These are phyloP conservation scores for Malthinus seriepunctatus DNA, from an alignment of 2,888 invertebrate genomes.

Conservation along the genomic window DNA sequence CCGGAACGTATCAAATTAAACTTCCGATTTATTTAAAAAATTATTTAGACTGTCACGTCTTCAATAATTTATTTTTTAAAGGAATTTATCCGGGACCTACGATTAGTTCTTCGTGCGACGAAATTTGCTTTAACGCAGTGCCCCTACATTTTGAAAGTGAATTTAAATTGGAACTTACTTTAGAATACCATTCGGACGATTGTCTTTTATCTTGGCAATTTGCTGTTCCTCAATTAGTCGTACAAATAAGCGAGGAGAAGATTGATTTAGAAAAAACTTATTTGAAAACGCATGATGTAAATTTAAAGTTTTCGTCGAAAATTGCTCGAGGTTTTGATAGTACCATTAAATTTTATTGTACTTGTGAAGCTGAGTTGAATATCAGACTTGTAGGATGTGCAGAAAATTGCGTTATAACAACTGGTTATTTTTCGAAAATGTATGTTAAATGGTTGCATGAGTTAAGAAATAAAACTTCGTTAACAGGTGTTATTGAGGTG, in stretches of 20 bases:
- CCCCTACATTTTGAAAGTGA: conserved; percentile 39
- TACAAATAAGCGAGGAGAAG: not conserved
- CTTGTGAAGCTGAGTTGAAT: conserved; percentile 32
- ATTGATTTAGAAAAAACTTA: not conserved
- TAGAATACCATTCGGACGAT: conserved; percentile 25
- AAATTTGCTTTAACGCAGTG: conserved; percentile 48
- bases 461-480: too few relatives aligned
- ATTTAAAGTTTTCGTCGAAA: not conserved
- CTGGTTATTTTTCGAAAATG: conserved; percentile 38
- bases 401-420: conserved; percentile 48
- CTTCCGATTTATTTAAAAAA: conserved; percentile 48
- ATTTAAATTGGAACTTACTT: conserved; percentile 34
- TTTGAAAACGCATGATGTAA: not conserved
- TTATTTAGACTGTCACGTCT: conserved; percentile 41
- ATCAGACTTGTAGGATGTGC: conserved; percentile 39
- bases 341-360: conserved; percentile 29
- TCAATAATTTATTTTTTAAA: conserved; percentile 46
- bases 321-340: not conserved
- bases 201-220: conserved; percentile 29
- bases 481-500: not conserved
- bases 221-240: conserved; percentile 7
- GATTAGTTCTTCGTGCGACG: conserved; percentile 39
- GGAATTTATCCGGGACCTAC: conserved; percentile 41
- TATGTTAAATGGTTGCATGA: conserved; percentile 5
- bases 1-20: conserved; percentile 39